Evolutionary conservation across 2,113 vertebrate genomes (phyloP), one percentile per base, ranked within the genome.

Genomic region (Catharus bicknelli): DNA sequence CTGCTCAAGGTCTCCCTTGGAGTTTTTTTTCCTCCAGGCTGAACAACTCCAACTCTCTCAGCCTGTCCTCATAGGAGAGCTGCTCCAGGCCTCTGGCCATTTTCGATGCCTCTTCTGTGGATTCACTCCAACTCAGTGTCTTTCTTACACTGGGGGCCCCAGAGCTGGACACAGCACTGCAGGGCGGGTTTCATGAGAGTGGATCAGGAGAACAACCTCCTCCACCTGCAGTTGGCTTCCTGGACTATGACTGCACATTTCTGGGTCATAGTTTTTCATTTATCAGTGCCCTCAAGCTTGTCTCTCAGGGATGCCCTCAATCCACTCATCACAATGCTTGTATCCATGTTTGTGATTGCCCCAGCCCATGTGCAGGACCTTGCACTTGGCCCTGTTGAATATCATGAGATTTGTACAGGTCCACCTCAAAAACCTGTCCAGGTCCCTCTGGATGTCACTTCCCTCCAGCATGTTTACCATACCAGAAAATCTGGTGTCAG

Each of bases 101-200:
- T 22, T 76, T 68, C 26, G 38, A 26, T 59, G 11, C 6, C 38
- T 14, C 7, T 32, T 45, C 32, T 53, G 32, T 77, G 54, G 32
- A 45, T 27, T 77, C 11, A 11, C 16, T 59, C 13, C 54, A 45
- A 38, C 17, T 18, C 26, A 42, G 26, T 51, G 32, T 67, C 53
- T 51, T 30, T 50, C 7, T 43, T 17, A 17, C 0, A 0, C 4
- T 30, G 51, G 30, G 12, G 4, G 10, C 10, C 25, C 43, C 11
- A 10, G 45, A 59, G 32, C 45, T 9, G 4, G 32, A 36, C 22
- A 17, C 16, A 59, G 54, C 27, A 20, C 10, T 23, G 36, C 23
- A 70, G 19, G 32, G 25, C 38, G 4, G 10, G 10, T 53, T 14
- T 45, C n/a, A 22, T 9, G 20, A 45, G 22, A 38, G 6, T 6